phyloP scores from a whole-genome alignment of 2,888 invertebrate species.

The Drosophila algonquin region DNA sequence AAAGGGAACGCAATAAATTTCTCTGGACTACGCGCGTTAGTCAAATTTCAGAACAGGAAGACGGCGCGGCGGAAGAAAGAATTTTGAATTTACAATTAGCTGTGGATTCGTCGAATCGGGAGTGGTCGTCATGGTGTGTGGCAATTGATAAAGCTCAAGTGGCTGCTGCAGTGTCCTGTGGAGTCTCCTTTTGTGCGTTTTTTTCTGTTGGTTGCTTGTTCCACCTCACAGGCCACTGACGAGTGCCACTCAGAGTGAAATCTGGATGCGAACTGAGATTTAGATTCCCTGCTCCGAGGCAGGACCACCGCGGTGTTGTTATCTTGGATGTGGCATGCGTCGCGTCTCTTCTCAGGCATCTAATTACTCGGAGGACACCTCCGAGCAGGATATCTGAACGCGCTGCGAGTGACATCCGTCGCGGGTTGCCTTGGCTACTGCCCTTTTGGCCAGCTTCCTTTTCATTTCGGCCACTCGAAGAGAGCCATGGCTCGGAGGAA shows the following conservation, averaged over 20 bases:
- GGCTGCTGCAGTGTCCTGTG: constrained; percentile 65
- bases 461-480: constrained; percentile 40
- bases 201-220: constrained; percentile 39
- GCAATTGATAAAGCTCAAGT: constrained; percentile 72
- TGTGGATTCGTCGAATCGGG: constrained; percentile 35
- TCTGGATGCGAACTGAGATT: neutral
- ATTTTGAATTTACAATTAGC: constrained; percentile 79
- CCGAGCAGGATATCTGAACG: constrained; percentile 59
- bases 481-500: constrained; percentile 1
- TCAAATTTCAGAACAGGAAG: constrained; percentile 67
- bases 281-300: neutral
- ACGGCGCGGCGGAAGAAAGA: constrained; percentile 24
- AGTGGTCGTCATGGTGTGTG: constrained; percentile 68
- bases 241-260: constrained; percentile 64
- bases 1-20: constrained; percentile 72
- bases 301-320: constrained; percentile 76
- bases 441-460: constrained; percentile 36
- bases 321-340: constrained; percentile 73
- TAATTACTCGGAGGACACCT: constrained; percentile 68
- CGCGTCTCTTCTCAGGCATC: constrained; percentile 64
- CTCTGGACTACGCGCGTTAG: constrained; percentile 59
- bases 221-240: constrained; percentile 68
- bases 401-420: constrained; percentile 74
- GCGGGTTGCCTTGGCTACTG: constrained; percentile 45
- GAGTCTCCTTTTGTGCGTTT: constrained; percentile 43